A percentile compares a stretch with the other conserved stretches of the same genome.
Conservation (phyloP, 2,888 invertebrate species). For the Lasioglossum figueresi region DNA sequence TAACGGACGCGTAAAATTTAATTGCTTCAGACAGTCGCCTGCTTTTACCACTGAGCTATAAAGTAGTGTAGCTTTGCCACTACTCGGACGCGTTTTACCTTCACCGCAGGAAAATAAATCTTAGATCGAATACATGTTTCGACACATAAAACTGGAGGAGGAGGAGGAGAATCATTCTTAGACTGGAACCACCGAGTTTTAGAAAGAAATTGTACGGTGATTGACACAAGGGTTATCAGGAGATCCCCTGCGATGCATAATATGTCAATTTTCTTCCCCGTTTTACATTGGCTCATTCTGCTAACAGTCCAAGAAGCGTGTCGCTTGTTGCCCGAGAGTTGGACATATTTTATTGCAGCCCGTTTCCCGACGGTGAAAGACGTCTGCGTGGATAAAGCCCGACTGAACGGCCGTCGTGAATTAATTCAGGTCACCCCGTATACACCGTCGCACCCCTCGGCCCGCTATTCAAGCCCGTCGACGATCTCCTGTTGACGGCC, state of each 20-base stretch:
- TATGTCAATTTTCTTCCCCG: background rate
- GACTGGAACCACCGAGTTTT: background rate
- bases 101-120: background rate
- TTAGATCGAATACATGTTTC: background rate
- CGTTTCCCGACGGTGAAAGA: background rate
- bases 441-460: background rate
- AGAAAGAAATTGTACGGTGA: background rate
- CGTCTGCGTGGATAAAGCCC: background rate
- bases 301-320: background rate
- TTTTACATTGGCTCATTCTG: background rate
- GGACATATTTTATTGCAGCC: background rate
- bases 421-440: constrained; percentile 11
- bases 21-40: background rate
- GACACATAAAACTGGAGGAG: too few species aligned
- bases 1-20: background rate
- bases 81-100: too few species aligned
- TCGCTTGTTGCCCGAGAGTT: background rate
- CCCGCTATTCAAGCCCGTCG: constrained; percentile 3
- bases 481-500: constrained; percentile 1
- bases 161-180: too few species aligned
- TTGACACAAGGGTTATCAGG: too few species aligned
- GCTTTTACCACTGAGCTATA: background rate
- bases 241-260: too few species aligned
- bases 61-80: background rate
- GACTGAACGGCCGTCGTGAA: background rate